Evolutionary conservation across 2,113 vertebrate genomes (phyloP).

Genomic region (Rhipidura dahli): DNA sequence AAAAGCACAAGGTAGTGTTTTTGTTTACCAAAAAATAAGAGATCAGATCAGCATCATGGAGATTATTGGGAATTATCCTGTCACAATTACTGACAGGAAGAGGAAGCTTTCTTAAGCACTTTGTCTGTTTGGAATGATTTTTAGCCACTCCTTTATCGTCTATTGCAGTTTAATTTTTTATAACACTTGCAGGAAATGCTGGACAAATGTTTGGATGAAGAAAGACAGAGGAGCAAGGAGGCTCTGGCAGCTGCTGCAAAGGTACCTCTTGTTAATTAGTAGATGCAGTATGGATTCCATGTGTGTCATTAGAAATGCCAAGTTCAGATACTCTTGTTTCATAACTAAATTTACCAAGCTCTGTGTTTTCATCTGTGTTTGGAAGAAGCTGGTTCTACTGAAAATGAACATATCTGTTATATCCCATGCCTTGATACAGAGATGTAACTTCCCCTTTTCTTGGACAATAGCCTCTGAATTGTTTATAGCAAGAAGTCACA

Average conservation of each 20-base stretch:
- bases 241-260: slow-evolving; percentile 63
- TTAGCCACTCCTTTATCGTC: neutral
- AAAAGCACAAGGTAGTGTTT: slow-evolving; percentile 72
- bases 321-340: neutral
- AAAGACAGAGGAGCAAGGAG: slow-evolving; percentile 70
- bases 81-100: neutral
- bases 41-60: neutral
- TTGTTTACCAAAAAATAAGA: neutral
- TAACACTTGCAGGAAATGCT: slow-evolving; percentile 68
- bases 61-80: neutral
- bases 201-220: slow-evolving; percentile 72
- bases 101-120: neutral
- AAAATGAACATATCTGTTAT: neutral
- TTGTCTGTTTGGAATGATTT: neutral
- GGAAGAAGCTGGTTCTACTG: neutral
- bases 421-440: neutral
- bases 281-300: neutral
- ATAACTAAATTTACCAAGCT: neutral
- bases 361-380: neutral
- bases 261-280: slow-evolving; percentile 53
- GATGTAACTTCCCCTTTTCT: neutral
- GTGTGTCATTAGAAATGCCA: neutral
- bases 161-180: neutral
- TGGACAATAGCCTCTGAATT: neutral
- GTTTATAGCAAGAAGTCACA: neutral